Percentiles rank a stretch among this genome's conserved stretches.
Evolutionary conservation across 2,113 vertebrate species (phyloP).

Genomic region (Emydura subglobosa): DNA sequence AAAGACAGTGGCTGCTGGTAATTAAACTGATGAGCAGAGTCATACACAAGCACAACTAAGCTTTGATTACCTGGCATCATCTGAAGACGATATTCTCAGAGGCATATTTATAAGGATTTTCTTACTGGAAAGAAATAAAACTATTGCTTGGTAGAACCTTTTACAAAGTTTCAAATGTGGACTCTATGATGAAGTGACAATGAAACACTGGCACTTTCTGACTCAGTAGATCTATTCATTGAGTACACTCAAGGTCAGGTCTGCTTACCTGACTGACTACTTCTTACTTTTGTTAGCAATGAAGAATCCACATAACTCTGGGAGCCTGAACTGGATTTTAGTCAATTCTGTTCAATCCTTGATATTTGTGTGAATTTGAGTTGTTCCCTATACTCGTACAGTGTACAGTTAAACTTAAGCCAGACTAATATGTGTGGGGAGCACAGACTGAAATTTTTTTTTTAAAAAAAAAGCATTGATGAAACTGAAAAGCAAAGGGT

Average conservation of each 20-base stretch:
- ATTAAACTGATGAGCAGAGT: conserved; percentile 72
- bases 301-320: background rate
- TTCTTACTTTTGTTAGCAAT: background rate
- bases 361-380: background rate
- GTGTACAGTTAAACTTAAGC: background rate
- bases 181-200: background rate
- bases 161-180: background rate
- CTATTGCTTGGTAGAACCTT: conserved; percentile 25
- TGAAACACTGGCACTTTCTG: background rate
- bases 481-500: background rate
- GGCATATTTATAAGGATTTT: conserved; percentile 54
- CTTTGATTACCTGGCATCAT: conserved; percentile 72
- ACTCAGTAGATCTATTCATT: background rate
- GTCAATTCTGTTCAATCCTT: background rate
- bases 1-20: conserved; percentile 70
- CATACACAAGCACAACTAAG: conserved; percentile 45
- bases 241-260: background rate
- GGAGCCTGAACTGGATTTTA: background rate
- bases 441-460: background rate
- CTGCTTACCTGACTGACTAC: background rate
- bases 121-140: conserved; percentile 48
- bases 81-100: conserved; percentile 69
- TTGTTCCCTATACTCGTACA: background rate
- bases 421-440: background rate
- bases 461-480: background rate